Percentiles rank a stretch among this genome's conserved stretches.
These are phyloP conservation scores for Labroides dimidiatus DNA, from an alignment of 2,797 vertebrate species.

Conservation along the genomic window DNA sequence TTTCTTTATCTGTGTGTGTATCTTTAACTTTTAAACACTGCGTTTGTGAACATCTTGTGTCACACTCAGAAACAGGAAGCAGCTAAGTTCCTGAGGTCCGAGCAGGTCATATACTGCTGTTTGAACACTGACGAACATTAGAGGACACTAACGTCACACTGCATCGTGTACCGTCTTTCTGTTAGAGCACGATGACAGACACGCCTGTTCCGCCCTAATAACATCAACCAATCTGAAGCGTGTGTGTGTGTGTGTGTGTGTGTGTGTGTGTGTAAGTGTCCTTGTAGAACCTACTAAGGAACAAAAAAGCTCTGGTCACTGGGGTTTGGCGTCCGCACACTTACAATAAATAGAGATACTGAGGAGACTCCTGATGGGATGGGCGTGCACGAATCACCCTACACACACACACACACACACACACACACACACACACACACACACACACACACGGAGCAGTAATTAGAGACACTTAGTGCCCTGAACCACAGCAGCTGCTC, in stretches of 20 bases:
- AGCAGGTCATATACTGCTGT: background rate
- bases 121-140: background rate
- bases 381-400: conserved; percentile 46
- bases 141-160: too few species aligned
- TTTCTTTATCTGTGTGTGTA: too few species aligned
- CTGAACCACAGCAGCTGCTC: conserved; percentile 81
- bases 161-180: too few species aligned
- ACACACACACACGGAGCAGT: conserved; percentile 53
- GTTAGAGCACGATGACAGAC: too few species aligned
- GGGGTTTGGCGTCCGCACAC: background rate
- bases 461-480: conserved; percentile 85
- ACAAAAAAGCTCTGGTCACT: conserved; percentile 26
- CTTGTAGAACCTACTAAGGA: conserved; percentile 57
- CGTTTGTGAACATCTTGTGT: background rate
- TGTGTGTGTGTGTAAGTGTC: conserved; percentile 44
- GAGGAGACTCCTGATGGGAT: conserved; percentile 39
- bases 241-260: background rate
- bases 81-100: conserved; percentile 1
- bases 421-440: conserved; percentile 22
- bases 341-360: conserved; percentile 50
- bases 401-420: conserved; percentile 20
- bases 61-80: background rate
- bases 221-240: conserved; percentile 9
- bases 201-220: too few species aligned
- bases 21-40: background rate